Evolutionary conservation across 2,888 invertebrate species (phyloP), one percentile per base, ranked within the genome.

Genomic region (Amblyteles armatorius): DNA sequence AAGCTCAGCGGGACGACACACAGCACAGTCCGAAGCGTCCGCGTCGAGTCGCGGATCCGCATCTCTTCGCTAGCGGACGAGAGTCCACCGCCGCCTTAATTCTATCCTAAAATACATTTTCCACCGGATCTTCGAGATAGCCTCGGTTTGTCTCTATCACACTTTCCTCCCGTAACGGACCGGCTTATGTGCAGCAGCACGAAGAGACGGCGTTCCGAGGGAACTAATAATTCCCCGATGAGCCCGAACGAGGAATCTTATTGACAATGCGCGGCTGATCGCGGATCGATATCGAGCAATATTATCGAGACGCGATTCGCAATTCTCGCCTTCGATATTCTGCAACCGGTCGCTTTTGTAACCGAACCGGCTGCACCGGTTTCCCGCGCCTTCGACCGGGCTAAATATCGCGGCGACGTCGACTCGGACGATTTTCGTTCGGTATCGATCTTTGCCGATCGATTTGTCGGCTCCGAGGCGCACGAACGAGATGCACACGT

Each of bases 331-430:
- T 72, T 72, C 72, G 44, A 26, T 65, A 80, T 78, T 78, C 78
- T 74, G 81, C 73, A 69, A 78, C 65, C 71, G 50, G 78, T 73
- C 74, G 60, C 60, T 81, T 68, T 84, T 73, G 81, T 74, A 78
- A 78, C 60, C 44, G 29, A 80, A 84, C 84, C 84, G 84, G 84
- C 81, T 65, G 33, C 78, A 84, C 84, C 81, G 84, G 84, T 84
- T 84, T 78, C 52, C 50, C 74, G 44, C 67, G 22, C 73, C 69
- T n/a, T 69, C 36, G 50, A 22, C 63, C 52, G 36, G 68, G 44
- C 60, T 55, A 52, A 74, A 26, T 55, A 72, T 55, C 65, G 50
- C 55, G 73, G 48, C 63, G 29, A 77, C 79, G 57, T 72, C 67
- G 69, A 79, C 78, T 72, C 19, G 57, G 36, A 63, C 57, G 52